Percentiles rank a stretch among this genome's conserved stretches.
Conservation (phyloP, 2,888 invertebrate species). For the Eupithecia inturbata region DNA sequence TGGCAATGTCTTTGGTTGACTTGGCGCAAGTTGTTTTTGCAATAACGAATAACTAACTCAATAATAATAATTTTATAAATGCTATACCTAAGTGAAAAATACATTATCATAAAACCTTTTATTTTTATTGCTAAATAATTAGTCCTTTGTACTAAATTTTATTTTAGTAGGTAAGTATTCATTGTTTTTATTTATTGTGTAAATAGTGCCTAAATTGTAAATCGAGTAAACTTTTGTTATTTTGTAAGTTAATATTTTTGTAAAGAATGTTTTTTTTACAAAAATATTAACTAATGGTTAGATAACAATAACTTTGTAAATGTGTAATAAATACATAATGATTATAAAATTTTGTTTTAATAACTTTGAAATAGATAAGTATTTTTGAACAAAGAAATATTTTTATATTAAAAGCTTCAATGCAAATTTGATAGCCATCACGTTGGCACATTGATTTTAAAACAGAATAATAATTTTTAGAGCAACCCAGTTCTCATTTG, state of each 20-base stretch:
- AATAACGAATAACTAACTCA: not conserved
- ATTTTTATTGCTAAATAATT: not conserved
- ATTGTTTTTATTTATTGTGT: not conserved
- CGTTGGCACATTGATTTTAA: not conserved
- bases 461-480: not conserved
- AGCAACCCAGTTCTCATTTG: constrained; percentile 1
- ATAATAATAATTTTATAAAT: no score
- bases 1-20: not conserved
- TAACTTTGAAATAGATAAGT: not conserved
- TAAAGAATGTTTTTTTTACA: not conserved
- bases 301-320: not conserved
- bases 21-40: not conserved
- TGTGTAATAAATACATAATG: not conserved
- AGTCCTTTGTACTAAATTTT: not conserved
- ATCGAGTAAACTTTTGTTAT: not conserved
- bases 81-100: no score
- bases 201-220: not conserved
- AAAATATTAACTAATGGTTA: not conserved
- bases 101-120: not conserved
- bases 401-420: not conserved
- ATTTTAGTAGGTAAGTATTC: not conserved
- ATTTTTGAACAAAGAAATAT: not conserved
- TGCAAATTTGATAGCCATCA: not conserved
- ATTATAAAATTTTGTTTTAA: not conserved
- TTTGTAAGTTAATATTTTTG: not conserved